phyloP scores from a whole-genome alignment of 2,888 invertebrate species.

The Hypomecis punctinalis region DNA sequence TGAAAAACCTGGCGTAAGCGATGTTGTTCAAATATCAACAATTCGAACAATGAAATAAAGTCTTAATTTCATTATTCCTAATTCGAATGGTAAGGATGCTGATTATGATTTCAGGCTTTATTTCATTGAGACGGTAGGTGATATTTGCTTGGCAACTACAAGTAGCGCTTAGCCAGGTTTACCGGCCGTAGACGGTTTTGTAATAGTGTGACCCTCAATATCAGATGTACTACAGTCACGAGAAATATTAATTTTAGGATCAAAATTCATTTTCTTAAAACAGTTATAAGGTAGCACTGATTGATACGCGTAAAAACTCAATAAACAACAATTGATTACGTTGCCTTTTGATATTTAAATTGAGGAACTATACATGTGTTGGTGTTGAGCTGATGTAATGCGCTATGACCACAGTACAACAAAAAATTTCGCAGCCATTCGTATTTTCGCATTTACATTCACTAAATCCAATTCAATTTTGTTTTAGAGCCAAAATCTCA shows the following conservation, averaged over 20 bases:
- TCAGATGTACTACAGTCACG: constrained; percentile 15
- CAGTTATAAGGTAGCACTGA: not conserved
- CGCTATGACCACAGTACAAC: not conserved
- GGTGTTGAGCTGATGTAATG: not conserved
- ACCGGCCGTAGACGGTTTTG: constrained; percentile 1
- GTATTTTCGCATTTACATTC: not conserved
- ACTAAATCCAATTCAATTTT: no score
- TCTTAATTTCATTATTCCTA: not conserved
- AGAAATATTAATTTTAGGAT: not conserved
- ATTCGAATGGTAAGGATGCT: not conserved
- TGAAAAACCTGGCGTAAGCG: not conserved
- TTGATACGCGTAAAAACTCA: not conserved
- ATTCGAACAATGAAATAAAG: not conserved
- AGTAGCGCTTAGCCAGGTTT: not conserved
- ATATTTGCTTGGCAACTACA: not conserved
- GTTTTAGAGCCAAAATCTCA: no score
- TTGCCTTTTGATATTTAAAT: not conserved
- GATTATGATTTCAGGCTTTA: not conserved
- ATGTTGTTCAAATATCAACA: not conserved
- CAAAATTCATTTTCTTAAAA: not conserved
- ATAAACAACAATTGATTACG: no score
- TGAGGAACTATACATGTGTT: no score
- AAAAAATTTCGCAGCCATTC: not conserved
- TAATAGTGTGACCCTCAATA: not conserved
- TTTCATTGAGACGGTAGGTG: not conserved